These are phyloP conservation scores for Contarinia nasturtii DNA, from an alignment of 1,140 invertebrate species.

Conservation along the genomic window DNA sequence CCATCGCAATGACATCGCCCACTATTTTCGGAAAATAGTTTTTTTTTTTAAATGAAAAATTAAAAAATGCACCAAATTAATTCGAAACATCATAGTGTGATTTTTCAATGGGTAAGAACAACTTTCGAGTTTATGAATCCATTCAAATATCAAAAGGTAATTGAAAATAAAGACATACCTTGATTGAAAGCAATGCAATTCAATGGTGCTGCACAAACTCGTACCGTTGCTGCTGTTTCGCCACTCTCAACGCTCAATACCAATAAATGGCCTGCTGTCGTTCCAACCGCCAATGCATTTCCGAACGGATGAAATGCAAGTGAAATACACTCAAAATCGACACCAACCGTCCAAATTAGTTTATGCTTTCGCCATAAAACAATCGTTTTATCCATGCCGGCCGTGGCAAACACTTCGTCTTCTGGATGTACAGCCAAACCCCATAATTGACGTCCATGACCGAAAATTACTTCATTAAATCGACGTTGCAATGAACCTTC, in stretches of 20 bases:
- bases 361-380: constrained; percentile 76
- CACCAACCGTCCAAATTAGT: constrained; percentile 73
- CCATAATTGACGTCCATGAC: constrained; percentile 79
- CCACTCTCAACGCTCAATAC: constrained; percentile 70
- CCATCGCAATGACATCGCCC: constrained; percentile 74
- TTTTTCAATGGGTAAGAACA: no score
- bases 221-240: constrained; percentile 56
- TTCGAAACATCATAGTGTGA: no score
- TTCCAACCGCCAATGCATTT: constrained; percentile 67
- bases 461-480: constrained; percentile 81
- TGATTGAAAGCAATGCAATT: constrained; percentile 73
- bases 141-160: constrained; percentile 1
- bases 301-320: constrained; percentile 76
- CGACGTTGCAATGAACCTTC: constrained; percentile 78
- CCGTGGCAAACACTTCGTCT: constrained; percentile 81
- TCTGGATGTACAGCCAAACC: constrained; percentile 76
- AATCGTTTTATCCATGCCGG: constrained; percentile 79
- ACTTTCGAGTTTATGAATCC: no score
- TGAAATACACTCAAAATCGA: constrained; percentile 33
- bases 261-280: constrained; percentile 69
- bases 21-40: constrained; percentile 34
- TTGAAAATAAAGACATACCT: constrained; percentile 33
- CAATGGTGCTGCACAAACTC: constrained; percentile 67
- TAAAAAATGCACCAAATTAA: no score
- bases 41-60: no score